A percentile compares a stretch with the other conserved stretches of the same genome.
phyloP scores from a whole-genome alignment of 2,797 vertebrate species.

The Mus minutoides region DNA sequence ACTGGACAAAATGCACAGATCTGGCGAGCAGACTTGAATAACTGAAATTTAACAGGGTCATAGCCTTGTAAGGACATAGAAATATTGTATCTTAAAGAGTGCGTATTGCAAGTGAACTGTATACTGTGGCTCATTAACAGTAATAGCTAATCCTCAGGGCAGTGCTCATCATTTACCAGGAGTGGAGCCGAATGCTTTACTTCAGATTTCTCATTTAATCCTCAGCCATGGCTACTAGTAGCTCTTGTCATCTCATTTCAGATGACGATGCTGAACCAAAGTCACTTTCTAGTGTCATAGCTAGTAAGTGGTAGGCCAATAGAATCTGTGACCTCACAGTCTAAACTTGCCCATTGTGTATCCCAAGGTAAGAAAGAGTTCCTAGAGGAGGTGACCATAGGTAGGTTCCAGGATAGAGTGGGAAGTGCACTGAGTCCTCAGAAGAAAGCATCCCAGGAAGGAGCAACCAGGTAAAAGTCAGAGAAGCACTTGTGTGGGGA shows the following conservation, averaged over 20 bases:
- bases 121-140: neutral
- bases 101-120: neutral
- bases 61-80: neutral
- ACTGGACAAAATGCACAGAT: neutral
- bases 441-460: neutral
- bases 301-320: neutral
- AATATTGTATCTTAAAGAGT: constrained; percentile 31
- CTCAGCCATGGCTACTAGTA: neutral
- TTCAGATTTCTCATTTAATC: neutral
- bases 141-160: neutral
- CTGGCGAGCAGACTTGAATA: neutral
- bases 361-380: neutral
- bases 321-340: neutral
- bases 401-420: neutral
- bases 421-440: neutral
- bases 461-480: neutral
- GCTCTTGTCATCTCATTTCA: neutral
- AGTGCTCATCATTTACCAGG: neutral
- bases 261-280: neutral
- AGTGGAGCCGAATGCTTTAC: neutral
- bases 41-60: constrained; percentile 1
- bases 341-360: neutral
- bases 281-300: neutral
- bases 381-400: neutral
- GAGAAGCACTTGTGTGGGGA: neutral